phyloP scores from a whole-genome alignment of 1,140 invertebrate species.

The Goniozus legneri region DNA sequence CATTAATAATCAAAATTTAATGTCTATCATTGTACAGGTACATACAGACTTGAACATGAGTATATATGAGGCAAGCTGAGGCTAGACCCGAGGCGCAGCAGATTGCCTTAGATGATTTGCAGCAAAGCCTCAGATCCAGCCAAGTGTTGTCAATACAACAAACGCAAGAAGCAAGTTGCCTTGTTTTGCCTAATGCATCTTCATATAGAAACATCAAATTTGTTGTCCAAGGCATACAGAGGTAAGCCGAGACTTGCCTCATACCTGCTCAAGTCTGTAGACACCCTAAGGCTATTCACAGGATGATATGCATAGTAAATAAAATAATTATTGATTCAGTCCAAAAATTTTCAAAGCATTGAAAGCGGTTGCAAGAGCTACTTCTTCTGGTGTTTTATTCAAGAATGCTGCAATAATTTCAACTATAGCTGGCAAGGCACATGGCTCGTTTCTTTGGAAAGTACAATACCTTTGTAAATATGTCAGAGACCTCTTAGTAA shows the following conservation, averaged over 20 bases:
- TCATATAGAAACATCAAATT: constrained; percentile 7
- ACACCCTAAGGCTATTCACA: constrained; percentile 23
- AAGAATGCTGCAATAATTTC: constrained; percentile 93
- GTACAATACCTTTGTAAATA: constrained; percentile 80
- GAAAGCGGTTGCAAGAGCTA: constrained; percentile 87
- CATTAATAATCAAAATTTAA: constrained; percentile 10
- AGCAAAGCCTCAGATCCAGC: too few relatives aligned
- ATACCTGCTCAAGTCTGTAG: background rate
- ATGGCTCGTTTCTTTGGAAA: constrained; percentile 95
- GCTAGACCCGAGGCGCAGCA: too few relatives aligned
- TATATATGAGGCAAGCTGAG: too few relatives aligned
- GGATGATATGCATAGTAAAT: constrained; percentile 6
- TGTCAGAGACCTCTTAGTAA: constrained; percentile 78
- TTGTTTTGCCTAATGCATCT: constrained; percentile 5
- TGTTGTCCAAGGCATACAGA: background rate
- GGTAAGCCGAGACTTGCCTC: too few relatives aligned
- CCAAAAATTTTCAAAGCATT: constrained; percentile 92
- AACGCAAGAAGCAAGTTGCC: background rate
- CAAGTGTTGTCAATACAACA: background rate
- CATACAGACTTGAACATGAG: background rate
- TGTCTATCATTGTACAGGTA: background rate
- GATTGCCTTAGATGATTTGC: too few relatives aligned
- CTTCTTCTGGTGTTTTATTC: constrained; percentile 80
- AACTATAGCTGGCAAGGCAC: constrained; percentile 86
- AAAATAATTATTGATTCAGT: constrained; percentile 62